phyloP scores from a whole-genome alignment of 2,113 vertebrate species.

The Vulpes vulpes region DNA sequence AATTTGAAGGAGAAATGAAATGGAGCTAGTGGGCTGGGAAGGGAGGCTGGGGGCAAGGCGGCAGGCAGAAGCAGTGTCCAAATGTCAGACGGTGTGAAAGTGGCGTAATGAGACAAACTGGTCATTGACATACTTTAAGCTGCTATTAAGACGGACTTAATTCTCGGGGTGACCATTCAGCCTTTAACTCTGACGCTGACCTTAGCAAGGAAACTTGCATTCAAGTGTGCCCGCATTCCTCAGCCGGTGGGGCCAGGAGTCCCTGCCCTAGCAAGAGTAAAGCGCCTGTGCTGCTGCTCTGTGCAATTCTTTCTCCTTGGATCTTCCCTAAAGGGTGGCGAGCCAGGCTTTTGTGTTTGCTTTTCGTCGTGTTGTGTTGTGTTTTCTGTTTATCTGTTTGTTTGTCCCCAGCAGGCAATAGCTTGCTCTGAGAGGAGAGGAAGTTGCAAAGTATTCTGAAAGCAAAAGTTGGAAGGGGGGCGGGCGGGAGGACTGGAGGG shows the following conservation, averaged over 20 bases:
- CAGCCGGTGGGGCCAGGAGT: not conserved
- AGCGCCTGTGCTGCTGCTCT: not conserved
- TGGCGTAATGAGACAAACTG: not conserved
- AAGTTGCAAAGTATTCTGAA: not conserved
- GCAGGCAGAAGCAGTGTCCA: accelerated
- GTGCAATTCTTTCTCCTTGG: not conserved
- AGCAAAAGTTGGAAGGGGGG: not conserved
- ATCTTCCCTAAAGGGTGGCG: not conserved
- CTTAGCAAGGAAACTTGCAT: not conserved
- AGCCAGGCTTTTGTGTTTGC: not conserved
- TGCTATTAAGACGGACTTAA: not conserved
- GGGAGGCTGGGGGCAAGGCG: not conserved
- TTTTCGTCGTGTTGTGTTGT: too few relatives aligned
- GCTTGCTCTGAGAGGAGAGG: not conserved
- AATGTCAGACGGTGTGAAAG: not conserved
- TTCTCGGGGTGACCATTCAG: not conserved
- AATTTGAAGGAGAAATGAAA: not conserved
- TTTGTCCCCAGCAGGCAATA: not conserved
- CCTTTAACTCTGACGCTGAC: not conserved
- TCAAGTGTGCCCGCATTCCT: not conserved
- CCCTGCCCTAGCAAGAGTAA: too few relatives aligned
- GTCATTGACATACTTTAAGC: not conserved
- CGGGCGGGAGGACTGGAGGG: not conserved
- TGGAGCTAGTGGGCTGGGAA: accelerated
- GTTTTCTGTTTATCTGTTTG: not conserved